Evolutionary conservation across 2,797 vertebrate genomes (phyloP), one percentile per base, ranked within the genome.

Genomic region (Sphaeramia orbicularis): DNA sequence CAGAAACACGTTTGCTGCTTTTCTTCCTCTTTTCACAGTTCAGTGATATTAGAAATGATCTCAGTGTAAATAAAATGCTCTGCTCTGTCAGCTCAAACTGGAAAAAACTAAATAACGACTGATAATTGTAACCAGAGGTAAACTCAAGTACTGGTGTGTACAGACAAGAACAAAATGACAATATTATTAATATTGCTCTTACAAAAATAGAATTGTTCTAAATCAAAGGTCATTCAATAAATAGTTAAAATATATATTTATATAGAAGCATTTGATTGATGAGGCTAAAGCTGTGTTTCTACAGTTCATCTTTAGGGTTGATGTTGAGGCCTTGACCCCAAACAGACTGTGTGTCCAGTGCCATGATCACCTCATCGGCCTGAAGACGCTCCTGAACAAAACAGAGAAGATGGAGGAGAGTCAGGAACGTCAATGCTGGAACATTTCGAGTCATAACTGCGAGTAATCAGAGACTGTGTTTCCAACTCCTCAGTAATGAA

Each of bases 301-400:
- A 98, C 81, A 99, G 91, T 86, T 99, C 98, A 52, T 99, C 97
- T 92, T 93, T 97, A 58, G 97, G 96, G 91, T 99, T 99, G 84
- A 99, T 96, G 81, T 66, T 91, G 83, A 94, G 82, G 64, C 91
- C 92, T 0, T 84, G 91, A 76, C 86, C 89, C 89, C 89, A 91
- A 18, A 81, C 78, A 30, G 89, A 87, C 65, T 96, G 90, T 35
- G 92, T 95, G 80, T 97, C 95, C 72, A 98, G 79, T 7, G 94
- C 89, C 0, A 96, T 93, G 0, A 99, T 94, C 77, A 98, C 96
- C 88, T 99, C 96, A 16, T 99, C 97, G 0, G 97, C 97, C 85
- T 98, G 95, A 71, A 99, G 95, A 53, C 97, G 91, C 80, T 99
- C 97, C 98, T 99, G 87, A 47, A 41, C 45, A 30, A 53, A 40